Percentiles rank a stretch among this genome's conserved stretches.
phyloP scores from a whole-genome alignment of 2,797 vertebrate genomes.

The Paramormyrops hopkinsi region DNA sequence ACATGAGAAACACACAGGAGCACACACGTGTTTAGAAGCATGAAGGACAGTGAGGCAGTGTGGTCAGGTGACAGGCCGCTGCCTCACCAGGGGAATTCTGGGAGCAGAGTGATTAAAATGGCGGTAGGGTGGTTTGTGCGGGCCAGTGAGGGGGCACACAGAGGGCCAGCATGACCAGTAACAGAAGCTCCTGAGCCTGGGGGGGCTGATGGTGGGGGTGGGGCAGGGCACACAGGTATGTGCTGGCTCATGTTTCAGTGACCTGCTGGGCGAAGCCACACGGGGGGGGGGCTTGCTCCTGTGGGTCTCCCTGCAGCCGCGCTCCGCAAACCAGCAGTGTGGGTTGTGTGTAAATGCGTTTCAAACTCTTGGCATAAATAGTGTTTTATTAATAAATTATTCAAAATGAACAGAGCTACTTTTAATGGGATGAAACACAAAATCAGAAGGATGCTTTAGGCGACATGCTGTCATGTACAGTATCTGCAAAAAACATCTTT shows the following conservation, averaged over 20 bases:
- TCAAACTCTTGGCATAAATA: neutral
- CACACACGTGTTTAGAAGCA: neutral
- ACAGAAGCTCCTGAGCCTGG: neutral
- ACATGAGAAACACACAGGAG: neutral
- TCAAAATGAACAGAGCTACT: neutral
- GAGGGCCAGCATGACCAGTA: neutral
- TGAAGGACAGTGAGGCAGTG: neutral
- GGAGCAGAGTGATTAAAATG: neutral
- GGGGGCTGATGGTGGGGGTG: neutral
- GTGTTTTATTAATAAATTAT: slow-evolving; percentile 12
- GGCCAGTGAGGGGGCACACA: neutral
- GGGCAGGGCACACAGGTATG: neutral
- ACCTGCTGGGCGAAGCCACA: neutral
- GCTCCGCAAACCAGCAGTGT: neutral
- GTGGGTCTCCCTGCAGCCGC: neutral
- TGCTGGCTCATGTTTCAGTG: neutral
- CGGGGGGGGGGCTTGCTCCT: too few relatives aligned
- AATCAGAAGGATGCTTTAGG: neutral
- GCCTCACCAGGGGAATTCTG: slow-evolving; percentile 25
- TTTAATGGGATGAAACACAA: neutral
- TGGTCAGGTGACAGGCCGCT: neutral
- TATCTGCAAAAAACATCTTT: neutral
- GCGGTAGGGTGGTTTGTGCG: neutral
- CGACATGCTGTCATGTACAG: neutral
- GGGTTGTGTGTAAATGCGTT: neutral